Evolutionary conservation across 1,140 invertebrate genomes (phyloP).

Genomic region (Diachasmimorpha longicaudata): DNA sequence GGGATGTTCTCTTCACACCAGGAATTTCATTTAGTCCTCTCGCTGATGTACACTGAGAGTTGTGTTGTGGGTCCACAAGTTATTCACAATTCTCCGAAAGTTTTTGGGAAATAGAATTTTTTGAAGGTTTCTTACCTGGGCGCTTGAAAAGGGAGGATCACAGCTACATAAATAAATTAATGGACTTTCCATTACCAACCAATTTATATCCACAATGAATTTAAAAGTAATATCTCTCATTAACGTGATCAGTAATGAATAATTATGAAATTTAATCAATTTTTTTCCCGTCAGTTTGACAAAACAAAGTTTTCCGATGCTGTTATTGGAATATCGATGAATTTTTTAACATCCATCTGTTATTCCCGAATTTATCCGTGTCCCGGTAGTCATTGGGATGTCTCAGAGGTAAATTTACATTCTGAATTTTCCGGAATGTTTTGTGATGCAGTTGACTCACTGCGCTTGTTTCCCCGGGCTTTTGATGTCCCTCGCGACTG

Average conservation of each 20-base stretch:
- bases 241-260: too few species aligned
- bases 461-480: neutral
- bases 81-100: too few species aligned
- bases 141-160: too few species aligned
- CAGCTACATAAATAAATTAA: too few species aligned
- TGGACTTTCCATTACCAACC: too few species aligned
- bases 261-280: too few species aligned
- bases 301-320: neutral
- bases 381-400: neutral
- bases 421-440: neutral
- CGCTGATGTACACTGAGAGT: neutral
- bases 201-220: too few species aligned
- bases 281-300: too few species aligned
- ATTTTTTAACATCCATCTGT: neutral
- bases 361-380: neutral
- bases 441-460: neutral
- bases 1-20: too few species aligned
- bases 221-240: too few species aligned
- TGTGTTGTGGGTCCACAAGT: too few species aligned
- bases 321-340: neutral
- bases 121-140: too few species aligned
- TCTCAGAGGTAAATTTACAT: constrained; percentile 1
- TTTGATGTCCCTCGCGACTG: neutral
- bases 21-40: neutral
- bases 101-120: neutral